A percentile compares a stretch with the other conserved stretches of the same genome.
Evolutionary conservation across 1,140 invertebrate species (phyloP).

Genomic region (Bombus soroeensis): DNA sequence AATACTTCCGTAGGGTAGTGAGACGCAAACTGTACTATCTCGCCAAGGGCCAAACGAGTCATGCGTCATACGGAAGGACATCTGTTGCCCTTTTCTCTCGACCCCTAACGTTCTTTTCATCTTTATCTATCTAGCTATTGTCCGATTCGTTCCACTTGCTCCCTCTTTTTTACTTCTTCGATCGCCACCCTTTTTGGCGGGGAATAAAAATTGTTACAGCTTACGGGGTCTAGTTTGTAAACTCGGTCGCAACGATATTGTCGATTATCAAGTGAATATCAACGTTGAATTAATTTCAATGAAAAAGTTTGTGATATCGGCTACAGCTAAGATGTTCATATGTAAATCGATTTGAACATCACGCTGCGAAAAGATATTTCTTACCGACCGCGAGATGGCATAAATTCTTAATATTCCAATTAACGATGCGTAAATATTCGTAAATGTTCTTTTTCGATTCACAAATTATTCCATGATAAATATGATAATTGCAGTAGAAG

Average conservation of each 20-base stretch:
- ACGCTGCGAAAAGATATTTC: conserved; percentile 1
- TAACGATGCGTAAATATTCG: neutral
- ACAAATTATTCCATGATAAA: too few relatives aligned
- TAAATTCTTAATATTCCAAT: neutral
- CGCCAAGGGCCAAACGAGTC: conserved; percentile 59
- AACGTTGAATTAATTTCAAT: neutral
- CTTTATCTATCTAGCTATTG: neutral
- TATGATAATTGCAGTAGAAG: neutral
- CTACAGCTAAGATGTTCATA: conserved; percentile 37
- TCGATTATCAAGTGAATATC: neutral
- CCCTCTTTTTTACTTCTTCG: neutral
- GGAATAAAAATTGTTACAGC: neutral
- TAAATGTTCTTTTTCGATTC: neutral
- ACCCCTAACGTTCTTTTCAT: conserved; percentile 17
- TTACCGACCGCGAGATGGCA: conserved; percentile 13
- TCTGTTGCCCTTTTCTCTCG: conserved; percentile 74
- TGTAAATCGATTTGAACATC: conserved; percentile 53
- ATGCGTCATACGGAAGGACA: conserved; percentile 76
- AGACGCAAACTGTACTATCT: conserved; percentile 66
- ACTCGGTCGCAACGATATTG: neutral
- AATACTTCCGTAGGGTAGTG: conserved; percentile 59
- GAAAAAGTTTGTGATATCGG: conserved; percentile 15
- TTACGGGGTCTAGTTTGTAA: too few relatives aligned
- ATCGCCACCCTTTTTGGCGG: neutral
- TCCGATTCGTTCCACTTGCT: neutral